Conservation (phyloP, 2,113 vertebrate species). For the Etheostoma cragini region DNA sequence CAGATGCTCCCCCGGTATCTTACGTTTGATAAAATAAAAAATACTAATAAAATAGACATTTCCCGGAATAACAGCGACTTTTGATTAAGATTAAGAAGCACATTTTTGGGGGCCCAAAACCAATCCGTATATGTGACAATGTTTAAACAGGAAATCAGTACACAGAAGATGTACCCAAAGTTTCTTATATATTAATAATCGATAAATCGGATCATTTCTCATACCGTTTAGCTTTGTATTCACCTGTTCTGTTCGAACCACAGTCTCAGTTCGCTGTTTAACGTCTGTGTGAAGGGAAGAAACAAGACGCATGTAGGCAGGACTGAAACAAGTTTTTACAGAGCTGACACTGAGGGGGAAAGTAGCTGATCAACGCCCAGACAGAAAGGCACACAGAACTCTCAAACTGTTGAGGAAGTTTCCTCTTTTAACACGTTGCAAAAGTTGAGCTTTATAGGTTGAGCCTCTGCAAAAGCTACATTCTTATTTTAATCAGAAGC, state of each 20-base stretch:
- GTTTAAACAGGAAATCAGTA: conserved; percentile 64
- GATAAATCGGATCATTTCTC: conserved; percentile 14
- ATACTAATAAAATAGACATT: background rate
- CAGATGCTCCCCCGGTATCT: background rate
- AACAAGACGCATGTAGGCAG: conserved; percentile 35
- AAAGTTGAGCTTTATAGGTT: background rate
- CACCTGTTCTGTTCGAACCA: conserved; percentile 42
- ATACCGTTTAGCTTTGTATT: conserved; percentile 25
- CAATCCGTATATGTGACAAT: conserved; percentile 9
- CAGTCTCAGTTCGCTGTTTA: conserved; percentile 25
- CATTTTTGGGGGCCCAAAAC: background rate
- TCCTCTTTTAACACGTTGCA: background rate
- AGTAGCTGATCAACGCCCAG: conserved; percentile 58
- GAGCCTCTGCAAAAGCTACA: background rate
- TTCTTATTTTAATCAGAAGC: too few species aligned
- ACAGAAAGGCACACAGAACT: conserved; percentile 4
- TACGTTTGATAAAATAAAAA: background rate
- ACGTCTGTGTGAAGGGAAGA: conserved; percentile 22
- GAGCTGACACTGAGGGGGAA: conserved; percentile 42
- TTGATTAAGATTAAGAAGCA: background rate
- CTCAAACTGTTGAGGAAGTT: conserved; percentile 36
- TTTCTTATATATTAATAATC: conserved; percentile 5
- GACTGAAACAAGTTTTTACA: conserved; percentile 58
- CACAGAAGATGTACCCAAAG: background rate
- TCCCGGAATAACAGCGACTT: background rate